Evolutionary conservation across 2,888 invertebrate species (phyloP).

Genomic region (Nomada ruficornis): DNA sequence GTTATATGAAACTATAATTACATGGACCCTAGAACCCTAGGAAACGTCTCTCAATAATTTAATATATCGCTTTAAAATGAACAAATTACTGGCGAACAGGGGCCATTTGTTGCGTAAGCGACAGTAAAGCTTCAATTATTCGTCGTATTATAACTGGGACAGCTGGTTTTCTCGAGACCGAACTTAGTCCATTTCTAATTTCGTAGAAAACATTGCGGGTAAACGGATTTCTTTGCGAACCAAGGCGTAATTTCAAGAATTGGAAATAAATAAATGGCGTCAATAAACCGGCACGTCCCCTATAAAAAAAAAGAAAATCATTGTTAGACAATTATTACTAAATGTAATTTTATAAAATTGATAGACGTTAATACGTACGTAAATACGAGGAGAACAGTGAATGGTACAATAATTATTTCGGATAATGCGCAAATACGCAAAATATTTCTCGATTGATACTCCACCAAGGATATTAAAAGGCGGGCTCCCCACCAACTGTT

Average conservation of each 20-base stretch:
- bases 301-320: conserved; percentile 83
- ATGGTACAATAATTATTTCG: conserved; percentile 96
- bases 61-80: conserved; percentile 35
- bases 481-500: conserved; percentile 96
- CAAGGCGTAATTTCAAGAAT: conserved; percentile 96
- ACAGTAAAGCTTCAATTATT: conserved; percentile 87
- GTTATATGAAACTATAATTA: conserved; percentile 61
- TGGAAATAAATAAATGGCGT: conserved; percentile 99
- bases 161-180: conserved; percentile 88
- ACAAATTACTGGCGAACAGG: conserved; percentile 83
- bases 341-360: not conserved
- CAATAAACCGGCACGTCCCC: conserved; percentile 95
- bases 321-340: not conserved
- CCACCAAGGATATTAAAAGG: conserved; percentile 93
- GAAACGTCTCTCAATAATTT: conserved; percentile 59
- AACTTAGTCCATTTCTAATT: conserved; percentile 90
- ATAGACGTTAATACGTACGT: conserved; percentile 88
- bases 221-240: conserved; percentile 97
- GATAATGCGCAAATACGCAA: conserved; percentile 95
- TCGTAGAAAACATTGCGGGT: conserved; percentile 97
- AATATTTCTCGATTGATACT: conserved; percentile 95
- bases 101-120: conserved; percentile 91
- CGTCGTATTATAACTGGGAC: conserved; percentile 89
- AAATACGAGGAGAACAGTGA: conserved; percentile 91
- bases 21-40: conserved; percentile 68